phyloP scores from a whole-genome alignment of 2,113 vertebrate genomes.

The Dicrurus megarhynchus region DNA sequence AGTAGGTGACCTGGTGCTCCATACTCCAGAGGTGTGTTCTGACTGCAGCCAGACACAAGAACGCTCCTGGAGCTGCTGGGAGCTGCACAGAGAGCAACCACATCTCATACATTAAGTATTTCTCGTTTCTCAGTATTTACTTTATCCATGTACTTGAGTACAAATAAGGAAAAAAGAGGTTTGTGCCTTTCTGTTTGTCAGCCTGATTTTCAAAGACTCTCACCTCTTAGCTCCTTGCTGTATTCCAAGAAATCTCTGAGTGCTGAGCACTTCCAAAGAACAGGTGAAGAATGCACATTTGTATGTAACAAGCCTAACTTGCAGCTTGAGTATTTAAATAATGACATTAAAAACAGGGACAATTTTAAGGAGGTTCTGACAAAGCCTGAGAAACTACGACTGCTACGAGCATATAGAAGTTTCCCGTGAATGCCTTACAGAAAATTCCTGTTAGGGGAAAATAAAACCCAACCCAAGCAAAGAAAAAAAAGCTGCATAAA shows the following conservation, averaged over 20 bases:
- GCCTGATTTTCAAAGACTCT: slow-evolving; percentile 41
- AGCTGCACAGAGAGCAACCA: background rate
- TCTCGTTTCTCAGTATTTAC: background rate
- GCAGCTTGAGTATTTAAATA: background rate
- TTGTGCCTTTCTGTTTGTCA: background rate
- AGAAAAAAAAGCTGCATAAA: background rate
- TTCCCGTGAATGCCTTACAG: background rate
- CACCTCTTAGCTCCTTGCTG: background rate
- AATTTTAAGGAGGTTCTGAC: background rate
- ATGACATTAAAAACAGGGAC: background rate
- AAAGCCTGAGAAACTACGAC: background rate
- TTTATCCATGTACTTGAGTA: background rate
- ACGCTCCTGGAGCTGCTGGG: background rate
- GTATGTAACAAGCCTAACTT: background rate
- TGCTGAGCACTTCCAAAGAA: background rate
- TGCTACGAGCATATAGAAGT: background rate
- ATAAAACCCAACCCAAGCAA: background rate
- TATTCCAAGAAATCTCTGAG: background rate
- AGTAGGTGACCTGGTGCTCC: background rate
- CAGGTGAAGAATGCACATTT: background rate
- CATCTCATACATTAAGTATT: background rate
- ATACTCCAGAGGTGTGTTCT: background rate
- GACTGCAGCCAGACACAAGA: background rate
- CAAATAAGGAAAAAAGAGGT: background rate
- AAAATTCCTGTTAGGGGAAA: background rate